phyloP scores from a whole-genome alignment of 1,140 invertebrate genomes.

The Drosophila bocqueti region DNA sequence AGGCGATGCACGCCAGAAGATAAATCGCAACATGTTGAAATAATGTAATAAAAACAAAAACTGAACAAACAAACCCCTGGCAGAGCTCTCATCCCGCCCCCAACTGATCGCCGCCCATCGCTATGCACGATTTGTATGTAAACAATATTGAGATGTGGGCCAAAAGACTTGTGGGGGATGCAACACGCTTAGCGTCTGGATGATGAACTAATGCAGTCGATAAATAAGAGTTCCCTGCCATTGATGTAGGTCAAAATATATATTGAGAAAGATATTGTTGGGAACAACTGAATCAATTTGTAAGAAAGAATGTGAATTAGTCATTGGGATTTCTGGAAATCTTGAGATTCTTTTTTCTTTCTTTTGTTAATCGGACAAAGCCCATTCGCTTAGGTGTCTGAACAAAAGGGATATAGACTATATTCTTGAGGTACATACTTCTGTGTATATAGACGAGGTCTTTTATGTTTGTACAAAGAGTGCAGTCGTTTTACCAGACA shows the following conservation, averaged over 20 bases:
- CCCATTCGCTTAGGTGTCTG: not conserved
- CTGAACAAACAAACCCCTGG: constrained; percentile 25
- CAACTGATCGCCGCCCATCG: not conserved
- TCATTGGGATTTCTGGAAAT: constrained; percentile 8
- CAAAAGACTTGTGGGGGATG: constrained; percentile 36
- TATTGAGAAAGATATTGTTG: too few relatives aligned
- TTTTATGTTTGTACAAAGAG: constrained; percentile 9
- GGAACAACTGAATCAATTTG: constrained; percentile 1
- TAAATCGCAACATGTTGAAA: constrained; percentile 55
- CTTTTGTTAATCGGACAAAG: constrained; percentile 20
- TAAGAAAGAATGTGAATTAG: constrained; percentile 12
- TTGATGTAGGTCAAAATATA: constrained; percentile 38
- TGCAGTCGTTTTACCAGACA: too few relatives aligned
- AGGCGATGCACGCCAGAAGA: constrained; percentile 36
- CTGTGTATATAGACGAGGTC: not conserved
- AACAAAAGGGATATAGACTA: constrained; percentile 11
- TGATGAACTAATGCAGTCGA: constrained; percentile 11
- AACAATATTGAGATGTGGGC: constrained; percentile 50
- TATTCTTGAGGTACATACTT: not conserved
- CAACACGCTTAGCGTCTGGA: constrained; percentile 10
- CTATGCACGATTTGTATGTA: constrained; percentile 25
- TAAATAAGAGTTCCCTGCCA: constrained; percentile 1
- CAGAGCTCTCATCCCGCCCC: constrained; percentile 16
- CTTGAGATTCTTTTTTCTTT: constrained; percentile 7
- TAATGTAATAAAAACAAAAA: constrained; percentile 58